Base-by-base conservation (phyloP, 64 coral and sea anemone species). In the Cladopsammia gracilis region DNA sequence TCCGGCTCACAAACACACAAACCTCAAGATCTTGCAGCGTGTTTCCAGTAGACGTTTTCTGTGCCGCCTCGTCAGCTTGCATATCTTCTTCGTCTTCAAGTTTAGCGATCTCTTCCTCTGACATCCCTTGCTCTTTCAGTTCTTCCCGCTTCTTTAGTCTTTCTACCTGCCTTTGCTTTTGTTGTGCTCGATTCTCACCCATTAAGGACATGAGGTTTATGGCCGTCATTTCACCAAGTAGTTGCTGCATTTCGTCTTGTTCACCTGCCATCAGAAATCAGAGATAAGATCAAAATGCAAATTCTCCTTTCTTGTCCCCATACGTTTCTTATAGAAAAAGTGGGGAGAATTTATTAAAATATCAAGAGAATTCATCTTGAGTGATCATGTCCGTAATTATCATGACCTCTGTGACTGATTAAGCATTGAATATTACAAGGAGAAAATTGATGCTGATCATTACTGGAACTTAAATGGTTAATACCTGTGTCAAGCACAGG, bases 11-110 rank as follows among this genome's bases (percentile, higher is more conserved):
- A 71, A 51, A 23, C 44, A 15, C 20, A 58, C 61, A 53, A 79
- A 97, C 96, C 96, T 97, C 96, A 65, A 97, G 89, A 88, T 97
- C 96, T 50, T 86, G 84, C 48, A 97, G 52, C 13, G 96, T 77
- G 58, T 94, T 97, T 18, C 96, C 96, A 10, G 92, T 87, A 42
- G 96, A 70, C 12, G 65, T 79, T 79, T 99, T 47, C 56, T 91
- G 82, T 18, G 81, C 53, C 53, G 91, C 76, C 60, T 95, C 83
- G 18, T 99, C 98, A 18, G 79, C 80, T 58, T 94, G 68, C 19
- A 56, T 42, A n/a, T 99, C 98, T 62, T 99, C 98, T 75, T 96
- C 94, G 20, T 83, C 88, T 62, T 99, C 98, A 8, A 99, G 23
- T 62, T 89, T 93, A 25, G 57, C 43, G 13, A 99, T 90, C 59